Evolutionary conservation across 2,797 vertebrate species (phyloP).

Genomic region (Poecile montanus): DNA sequence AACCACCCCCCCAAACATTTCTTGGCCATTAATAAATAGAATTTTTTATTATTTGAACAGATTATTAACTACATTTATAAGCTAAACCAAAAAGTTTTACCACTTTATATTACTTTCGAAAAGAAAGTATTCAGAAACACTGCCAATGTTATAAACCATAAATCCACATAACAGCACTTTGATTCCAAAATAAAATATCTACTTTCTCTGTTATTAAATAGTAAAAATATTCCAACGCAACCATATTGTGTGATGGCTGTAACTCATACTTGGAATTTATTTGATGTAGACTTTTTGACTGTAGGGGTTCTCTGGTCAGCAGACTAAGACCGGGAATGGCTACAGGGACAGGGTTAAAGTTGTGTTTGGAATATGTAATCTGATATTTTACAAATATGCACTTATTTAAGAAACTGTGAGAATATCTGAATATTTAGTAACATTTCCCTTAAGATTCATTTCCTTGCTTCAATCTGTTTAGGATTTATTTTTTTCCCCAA

Average conservation of each 20-base stretch:
- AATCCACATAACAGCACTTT: constrained; percentile 57
- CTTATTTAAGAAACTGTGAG: constrained; percentile 51
- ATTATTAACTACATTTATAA: constrained; percentile 65
- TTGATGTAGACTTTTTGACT: constrained; percentile 43
- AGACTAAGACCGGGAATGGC: not conserved
- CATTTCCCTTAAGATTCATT: not conserved
- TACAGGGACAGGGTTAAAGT: not conserved
- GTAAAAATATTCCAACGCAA: constrained; percentile 39
- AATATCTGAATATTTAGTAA: constrained; percentile 41
- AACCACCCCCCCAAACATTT: not conserved
- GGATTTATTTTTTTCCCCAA: not conserved
- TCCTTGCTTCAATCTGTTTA: constrained; percentile 11
- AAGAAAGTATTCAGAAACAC: constrained; percentile 50
- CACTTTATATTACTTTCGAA: constrained; percentile 59
- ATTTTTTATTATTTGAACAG: constrained; percentile 50
- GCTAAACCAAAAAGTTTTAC: constrained; percentile 60
- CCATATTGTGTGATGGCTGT: constrained; percentile 31
- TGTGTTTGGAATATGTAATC: constrained; percentile 12
- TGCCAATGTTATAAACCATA: constrained; percentile 57
- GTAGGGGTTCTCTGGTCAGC: constrained; percentile 29
- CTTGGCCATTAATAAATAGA: constrained; percentile 51
- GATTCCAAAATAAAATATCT: constrained; percentile 61
- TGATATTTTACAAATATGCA: constrained; percentile 22
- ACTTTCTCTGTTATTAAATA: constrained; percentile 62
- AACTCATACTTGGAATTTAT: constrained; percentile 28